A percentile compares a stretch with the other conserved stretches of the same genome.
These are phyloP conservation scores for Panonychus citri DNA, from an alignment of 1,140 invertebrate genomes.

Conservation along the genomic window DNA sequence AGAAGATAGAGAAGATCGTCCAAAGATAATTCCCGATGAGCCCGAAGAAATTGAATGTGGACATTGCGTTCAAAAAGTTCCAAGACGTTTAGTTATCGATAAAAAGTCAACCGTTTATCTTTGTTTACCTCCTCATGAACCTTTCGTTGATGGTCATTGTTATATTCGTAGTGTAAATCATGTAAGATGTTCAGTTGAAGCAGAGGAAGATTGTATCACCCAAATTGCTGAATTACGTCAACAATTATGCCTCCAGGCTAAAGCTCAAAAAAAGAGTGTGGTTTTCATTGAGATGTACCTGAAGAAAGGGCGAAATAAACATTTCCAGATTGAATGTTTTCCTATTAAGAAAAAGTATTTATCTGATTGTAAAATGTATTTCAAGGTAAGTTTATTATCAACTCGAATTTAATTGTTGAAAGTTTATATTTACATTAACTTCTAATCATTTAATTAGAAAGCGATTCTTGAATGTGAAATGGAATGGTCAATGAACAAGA, in stretches of 20 bases:
- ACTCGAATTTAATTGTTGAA: background rate
- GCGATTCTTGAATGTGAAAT: slow-evolving; percentile 76
- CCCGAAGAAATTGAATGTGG: background rate
- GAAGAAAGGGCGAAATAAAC: background rate
- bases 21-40: background rate
- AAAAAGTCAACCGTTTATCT: background rate
- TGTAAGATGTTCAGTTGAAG: slow-evolving; percentile 3
- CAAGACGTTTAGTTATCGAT: background rate
- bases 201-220: slow-evolving; percentile 3
- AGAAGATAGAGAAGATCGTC: background rate
- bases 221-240: slow-evolving; percentile 37
- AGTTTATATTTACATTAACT: slow-evolving; percentile 1
- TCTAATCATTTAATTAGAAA: slow-evolving; percentile 39
- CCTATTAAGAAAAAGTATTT: slow-evolving; percentile 51
- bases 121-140: slow-evolving; percentile 1
- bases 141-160: slow-evolving; percentile 2
- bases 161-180: background rate
- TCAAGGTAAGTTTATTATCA: slow-evolving; percentile 36
- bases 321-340: background rate
- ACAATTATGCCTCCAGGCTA: slow-evolving; percentile 51
- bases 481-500: slow-evolving; percentile 86
- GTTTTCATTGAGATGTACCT: slow-evolving; percentile 54
- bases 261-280: slow-evolving; percentile 39
- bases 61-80: slow-evolving; percentile 1
- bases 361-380: slow-evolving; percentile 74